phyloP scores from a whole-genome alignment of 1,140 invertebrate species.

The Venustaconcha ellipsiformis region DNA sequence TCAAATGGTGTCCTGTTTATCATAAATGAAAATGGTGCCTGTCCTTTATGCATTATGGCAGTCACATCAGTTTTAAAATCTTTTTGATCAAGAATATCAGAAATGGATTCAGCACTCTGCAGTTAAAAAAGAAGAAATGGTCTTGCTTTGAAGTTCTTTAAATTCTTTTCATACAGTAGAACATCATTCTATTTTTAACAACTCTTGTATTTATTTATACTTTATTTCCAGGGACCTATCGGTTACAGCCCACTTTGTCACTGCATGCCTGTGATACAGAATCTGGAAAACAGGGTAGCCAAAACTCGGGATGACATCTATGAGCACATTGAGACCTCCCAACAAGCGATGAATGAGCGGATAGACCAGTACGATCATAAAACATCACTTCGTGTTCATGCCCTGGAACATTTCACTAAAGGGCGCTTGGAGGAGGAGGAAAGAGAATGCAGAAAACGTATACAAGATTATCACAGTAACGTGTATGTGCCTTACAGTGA shows the following conservation, averaged over 20 bases:
- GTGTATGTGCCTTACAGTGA: conserved; percentile 36
- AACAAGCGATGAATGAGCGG: conserved; percentile 83
- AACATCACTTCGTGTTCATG: conserved; percentile 80
- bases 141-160: too few species aligned
- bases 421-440: conserved; percentile 53
- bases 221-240: conserved; percentile 78
- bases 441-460: conserved; percentile 42
- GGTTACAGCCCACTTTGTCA: conserved; percentile 89
- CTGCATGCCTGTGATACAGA: conserved; percentile 85
- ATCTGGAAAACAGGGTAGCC: conserved; percentile 88
- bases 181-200: too few species aligned
- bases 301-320: conserved; percentile 87
- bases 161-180: too few species aligned
- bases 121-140: too few species aligned
- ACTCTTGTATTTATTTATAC: too few species aligned
- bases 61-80: too few species aligned
- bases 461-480: conserved; percentile 38
- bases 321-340: conserved; percentile 84
- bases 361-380: conserved; percentile 82
- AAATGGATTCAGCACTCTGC: too few species aligned
- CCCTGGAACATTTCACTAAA: conserved; percentile 52
- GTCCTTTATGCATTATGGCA: too few species aligned
- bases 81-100: too few species aligned
- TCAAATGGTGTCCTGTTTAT: too few species aligned
- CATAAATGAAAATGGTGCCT: too few species aligned